Evolutionary conservation across 2,113 vertebrate genomes (phyloP).

Genomic region (Meleagris gallopavo): DNA sequence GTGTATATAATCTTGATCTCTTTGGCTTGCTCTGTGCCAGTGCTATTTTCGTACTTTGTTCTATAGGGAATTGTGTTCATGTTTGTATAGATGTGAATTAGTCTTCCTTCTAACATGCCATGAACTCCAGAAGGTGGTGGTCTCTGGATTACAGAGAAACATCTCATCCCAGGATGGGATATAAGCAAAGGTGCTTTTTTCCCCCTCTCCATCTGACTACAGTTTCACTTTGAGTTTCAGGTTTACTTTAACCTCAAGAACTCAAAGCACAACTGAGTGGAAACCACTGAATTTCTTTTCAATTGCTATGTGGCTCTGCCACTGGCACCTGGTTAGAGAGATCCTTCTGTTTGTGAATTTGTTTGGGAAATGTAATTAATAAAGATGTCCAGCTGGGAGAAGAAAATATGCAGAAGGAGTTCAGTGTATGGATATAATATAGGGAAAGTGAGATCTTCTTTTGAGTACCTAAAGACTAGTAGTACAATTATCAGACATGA

Average conservation of each 20-base stretch:
- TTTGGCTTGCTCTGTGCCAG: too few species aligned
- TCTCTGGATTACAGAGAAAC: not conserved
- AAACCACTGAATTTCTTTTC: constrained; percentile 24
- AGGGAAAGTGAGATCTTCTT: not conserved
- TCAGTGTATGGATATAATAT: not conserved
- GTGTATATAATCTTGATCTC: too few species aligned
- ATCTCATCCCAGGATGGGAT: not conserved
- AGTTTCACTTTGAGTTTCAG: constrained; percentile 37
- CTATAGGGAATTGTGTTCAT: too few species aligned
- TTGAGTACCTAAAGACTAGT: not conserved
- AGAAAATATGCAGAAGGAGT: not conserved
- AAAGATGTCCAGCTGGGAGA: not conserved
- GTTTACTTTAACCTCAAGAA: constrained; percentile 39
- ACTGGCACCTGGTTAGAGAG: not conserved
- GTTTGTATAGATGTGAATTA: too few species aligned
- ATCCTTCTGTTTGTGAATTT: not conserved
- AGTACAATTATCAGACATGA: not conserved
- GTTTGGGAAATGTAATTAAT: not conserved
- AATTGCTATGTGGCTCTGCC: not conserved
- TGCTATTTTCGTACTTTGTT: too few species aligned
- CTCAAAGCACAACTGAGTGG: constrained; percentile 16
- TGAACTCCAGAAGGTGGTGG: too few species aligned
- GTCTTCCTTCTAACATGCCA: too few species aligned
- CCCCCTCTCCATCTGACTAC: not conserved
- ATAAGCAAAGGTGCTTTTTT: not conserved